Base-by-base conservation (phyloP, 2,888 invertebrate species). In the Drosophila kambysellisi region DNA sequence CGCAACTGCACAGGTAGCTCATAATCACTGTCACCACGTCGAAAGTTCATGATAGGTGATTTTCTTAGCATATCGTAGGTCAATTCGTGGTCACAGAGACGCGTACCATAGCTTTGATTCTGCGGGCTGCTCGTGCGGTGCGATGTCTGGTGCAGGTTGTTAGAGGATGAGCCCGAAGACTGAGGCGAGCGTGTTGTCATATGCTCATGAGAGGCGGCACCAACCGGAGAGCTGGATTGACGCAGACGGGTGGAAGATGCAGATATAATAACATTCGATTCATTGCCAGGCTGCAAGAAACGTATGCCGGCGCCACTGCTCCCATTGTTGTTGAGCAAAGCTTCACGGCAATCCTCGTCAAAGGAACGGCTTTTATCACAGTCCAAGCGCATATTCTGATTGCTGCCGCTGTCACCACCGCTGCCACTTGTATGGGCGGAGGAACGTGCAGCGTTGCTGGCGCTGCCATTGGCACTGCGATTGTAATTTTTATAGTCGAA, bases 351-450 rank as follows among this genome's bases (percentile, higher is more conserved):
- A 53, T 93, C 92, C 48, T 93, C 93, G 70, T 93, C 93, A 46
- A 93, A 93, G 15, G 93, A 93, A 30, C 92, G 92, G 66, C 92
- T 92, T 79, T 93, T 93, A 70, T 93, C 93, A 65, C 93, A 92
- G 61, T 93, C 93, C 58, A 92, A 59, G 20, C 92, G 91, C 58
- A 91, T 71, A 70, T 88, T 91, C 60, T 90, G 92, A 81, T 89
- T 91, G 70, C 80, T 89, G 50, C 74, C 85, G 33, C 84, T 85
- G 58, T 91, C 91, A 1, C 74, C 76, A 1, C 65, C 75, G 20
- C 80, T 75, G 32, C 78, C 76, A 25, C 83, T 77, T 12, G 65
- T 71, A 15, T 76, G 82, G 1, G 57, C 59, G 0, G 63, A 17
- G 0, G 63, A 17, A 4, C 85, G 76, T 6, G 74, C 1, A 3